phyloP scores from a whole-genome alignment of 30 jellyfish, hydroid and myxozoan genomes.

The Aurelia coerulea region DNA sequence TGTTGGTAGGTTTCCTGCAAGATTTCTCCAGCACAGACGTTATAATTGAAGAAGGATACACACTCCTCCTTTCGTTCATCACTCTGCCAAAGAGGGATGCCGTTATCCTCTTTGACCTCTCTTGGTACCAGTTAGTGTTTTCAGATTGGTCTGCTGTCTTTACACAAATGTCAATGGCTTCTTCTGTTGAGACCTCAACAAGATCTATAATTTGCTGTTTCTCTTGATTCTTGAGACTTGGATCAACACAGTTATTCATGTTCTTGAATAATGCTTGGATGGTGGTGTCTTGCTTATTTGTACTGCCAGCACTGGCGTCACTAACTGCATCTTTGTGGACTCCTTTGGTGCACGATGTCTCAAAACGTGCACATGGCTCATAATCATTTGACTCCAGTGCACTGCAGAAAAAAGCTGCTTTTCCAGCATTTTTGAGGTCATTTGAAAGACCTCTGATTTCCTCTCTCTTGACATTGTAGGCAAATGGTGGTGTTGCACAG shows the following conservation, averaged over 20 bases:
- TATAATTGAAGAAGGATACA: constrained; percentile 42
- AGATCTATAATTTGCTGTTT: constrained; percentile 13
- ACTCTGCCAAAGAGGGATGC: constrained; percentile 61
- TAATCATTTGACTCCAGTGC: constrained; percentile 54
- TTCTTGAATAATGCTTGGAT: constrained; percentile 12
- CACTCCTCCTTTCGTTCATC: constrained; percentile 46
- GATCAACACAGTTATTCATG: constrained; percentile 7
- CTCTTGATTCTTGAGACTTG: background rate
- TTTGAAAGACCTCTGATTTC: constrained; percentile 22
- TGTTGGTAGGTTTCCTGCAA: constrained; percentile 22
- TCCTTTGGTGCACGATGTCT: constrained; percentile 40
- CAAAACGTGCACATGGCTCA: constrained; percentile 50
- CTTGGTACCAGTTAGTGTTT: constrained; percentile 45
- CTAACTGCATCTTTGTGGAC: background rate
- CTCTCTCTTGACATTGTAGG: constrained; percentile 19
- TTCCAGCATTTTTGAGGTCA: constrained; percentile 12
- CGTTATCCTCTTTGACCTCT: constrained; percentile 58
- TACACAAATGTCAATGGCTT: no score
- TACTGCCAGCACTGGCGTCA: constrained; percentile 3
- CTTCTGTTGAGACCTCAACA: constrained; percentile 44
- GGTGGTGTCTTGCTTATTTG: constrained; percentile 21
- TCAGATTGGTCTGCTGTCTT: constrained; percentile 22
- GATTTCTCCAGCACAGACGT: constrained; percentile 2
- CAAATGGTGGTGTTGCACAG: constrained; percentile 47
- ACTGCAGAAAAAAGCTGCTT: constrained; percentile 26